Evolutionary conservation across 35 echinoderm and acorn worm genomes (phyloP).

Genomic region (Stichopus chloronotus): DNA sequence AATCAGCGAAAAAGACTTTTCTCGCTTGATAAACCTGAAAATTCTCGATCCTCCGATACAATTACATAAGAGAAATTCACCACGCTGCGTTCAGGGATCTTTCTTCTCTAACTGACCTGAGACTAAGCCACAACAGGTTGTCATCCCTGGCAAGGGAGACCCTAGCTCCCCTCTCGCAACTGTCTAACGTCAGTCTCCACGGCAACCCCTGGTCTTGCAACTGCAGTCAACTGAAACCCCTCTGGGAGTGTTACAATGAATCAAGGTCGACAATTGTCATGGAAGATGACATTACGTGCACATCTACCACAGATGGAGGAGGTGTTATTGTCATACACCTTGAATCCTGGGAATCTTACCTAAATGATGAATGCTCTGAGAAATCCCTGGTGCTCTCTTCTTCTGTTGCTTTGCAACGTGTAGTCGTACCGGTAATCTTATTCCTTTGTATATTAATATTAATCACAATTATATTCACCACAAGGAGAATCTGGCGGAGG

Average conservation of each 20-base stretch:
- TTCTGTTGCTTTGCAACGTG: neutral
- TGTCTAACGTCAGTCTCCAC: slow-evolving; percentile 15
- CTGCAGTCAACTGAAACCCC: neutral
- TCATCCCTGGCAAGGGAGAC: slow-evolving; percentile 25
- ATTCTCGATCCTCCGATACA: slow-evolving; percentile 44
- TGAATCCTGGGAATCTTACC: neutral
- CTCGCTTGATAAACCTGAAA: slow-evolving; percentile 19
- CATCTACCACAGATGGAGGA: neutral
- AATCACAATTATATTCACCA: neutral
- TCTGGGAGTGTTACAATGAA: slow-evolving; percentile 29
- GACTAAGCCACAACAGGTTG: slow-evolving; percentile 42
- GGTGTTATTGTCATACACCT: neutral
- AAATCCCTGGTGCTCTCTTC: neutral
- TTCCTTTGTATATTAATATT: neutral
- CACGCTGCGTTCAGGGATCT: neutral
- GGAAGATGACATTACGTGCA: slow-evolving; percentile 9
- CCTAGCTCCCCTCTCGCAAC: neutral
- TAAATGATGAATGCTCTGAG: neutral
- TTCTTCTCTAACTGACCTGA: slow-evolving; percentile 29
- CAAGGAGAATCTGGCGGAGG: neutral
- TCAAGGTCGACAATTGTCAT: neutral
- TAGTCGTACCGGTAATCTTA: neutral
- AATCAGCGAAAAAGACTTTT: slow-evolving; percentile 37
- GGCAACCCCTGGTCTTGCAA: slow-evolving; percentile 52
- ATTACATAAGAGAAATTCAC: slow-evolving; percentile 42